These are phyloP conservation scores for Hemiprocne comata DNA, from an alignment of 2,113 vertebrate species.

Conservation along the genomic window DNA sequence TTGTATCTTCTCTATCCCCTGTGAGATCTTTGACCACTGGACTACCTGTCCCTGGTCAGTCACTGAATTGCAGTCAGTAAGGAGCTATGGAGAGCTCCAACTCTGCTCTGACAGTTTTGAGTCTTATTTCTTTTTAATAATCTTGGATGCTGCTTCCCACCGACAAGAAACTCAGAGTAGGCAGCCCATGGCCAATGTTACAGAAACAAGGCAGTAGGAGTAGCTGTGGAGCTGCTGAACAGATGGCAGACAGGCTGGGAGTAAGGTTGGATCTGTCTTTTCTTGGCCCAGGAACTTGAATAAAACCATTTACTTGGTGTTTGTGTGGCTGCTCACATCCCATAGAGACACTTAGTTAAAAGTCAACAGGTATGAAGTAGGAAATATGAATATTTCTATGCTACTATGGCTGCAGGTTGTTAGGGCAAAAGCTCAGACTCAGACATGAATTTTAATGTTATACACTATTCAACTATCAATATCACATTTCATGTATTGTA, in stretches of 20 bases:
- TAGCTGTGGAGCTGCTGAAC: not conserved
- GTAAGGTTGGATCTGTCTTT: not conserved
- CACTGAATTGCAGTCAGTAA: not conserved
- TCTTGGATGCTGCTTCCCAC: not conserved
- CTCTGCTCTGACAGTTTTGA: not conserved
- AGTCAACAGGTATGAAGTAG: not conserved
- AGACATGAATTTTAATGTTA: not conserved
- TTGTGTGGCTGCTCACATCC: not conserved
- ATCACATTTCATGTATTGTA: not conserved
- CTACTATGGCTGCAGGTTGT: not conserved
- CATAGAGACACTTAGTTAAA: not conserved
- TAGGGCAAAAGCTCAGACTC: not conserved
- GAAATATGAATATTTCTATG: constrained; percentile 12
- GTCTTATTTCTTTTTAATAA: not conserved
- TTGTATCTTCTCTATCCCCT: not conserved
- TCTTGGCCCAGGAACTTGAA: not conserved
- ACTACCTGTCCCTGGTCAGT: not conserved
- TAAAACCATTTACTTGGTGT: not conserved
- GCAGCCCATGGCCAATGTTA: not conserved
- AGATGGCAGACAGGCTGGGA: not conserved
- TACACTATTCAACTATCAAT: not conserved
- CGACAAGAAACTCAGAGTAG: not conserved
- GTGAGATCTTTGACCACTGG: not conserved
- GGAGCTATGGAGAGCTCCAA: not conserved
- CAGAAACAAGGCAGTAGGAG: not conserved